Conservation (phyloP, 2,113 vertebrate genomes). For the Hyla sarda region DNA sequence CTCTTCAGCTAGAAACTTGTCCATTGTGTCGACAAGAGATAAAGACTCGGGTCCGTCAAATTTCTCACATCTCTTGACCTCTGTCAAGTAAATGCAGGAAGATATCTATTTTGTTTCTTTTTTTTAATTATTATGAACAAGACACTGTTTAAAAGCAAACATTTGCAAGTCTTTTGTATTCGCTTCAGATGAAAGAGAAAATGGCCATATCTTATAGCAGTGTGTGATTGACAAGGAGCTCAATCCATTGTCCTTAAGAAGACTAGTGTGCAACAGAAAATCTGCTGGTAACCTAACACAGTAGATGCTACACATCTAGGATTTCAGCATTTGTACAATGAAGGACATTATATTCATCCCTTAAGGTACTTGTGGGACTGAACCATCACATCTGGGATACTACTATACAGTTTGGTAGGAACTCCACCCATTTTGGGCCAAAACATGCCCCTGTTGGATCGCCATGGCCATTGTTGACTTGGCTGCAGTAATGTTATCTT, state of each 20-base stretch:
- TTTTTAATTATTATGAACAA: constrained; percentile 59
- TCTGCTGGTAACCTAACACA: not conserved
- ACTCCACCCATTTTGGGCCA: not conserved
- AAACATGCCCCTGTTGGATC: not conserved
- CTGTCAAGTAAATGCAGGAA: constrained; percentile 63
- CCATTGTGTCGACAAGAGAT: constrained; percentile 98
- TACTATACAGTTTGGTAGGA: not conserved
- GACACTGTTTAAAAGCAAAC: not conserved
- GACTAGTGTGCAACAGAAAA: constrained; percentile 55
- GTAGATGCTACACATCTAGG: constrained; percentile 41
- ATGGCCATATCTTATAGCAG: constrained; percentile 67
- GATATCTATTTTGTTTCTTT: not conserved
- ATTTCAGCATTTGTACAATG: not conserved
- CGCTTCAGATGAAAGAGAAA: constrained; percentile 70
- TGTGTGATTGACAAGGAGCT: constrained; percentile 63
- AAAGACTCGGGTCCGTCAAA: constrained; percentile 95
- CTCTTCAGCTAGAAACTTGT: constrained; percentile 99
- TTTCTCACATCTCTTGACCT: constrained; percentile 98
- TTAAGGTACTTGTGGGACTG: constrained; percentile 12
- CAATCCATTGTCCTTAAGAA: constrained; percentile 62
- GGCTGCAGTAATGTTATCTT: not conserved
- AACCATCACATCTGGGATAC: not conserved
- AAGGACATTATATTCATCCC: not conserved
- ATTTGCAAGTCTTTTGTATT: constrained; percentile 63
- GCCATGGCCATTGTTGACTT: not conserved